A percentile compares a stretch with the other conserved stretches of the same genome.
Conservation (phyloP, 2,888 invertebrate species). For the Abrostola triplasia region DNA sequence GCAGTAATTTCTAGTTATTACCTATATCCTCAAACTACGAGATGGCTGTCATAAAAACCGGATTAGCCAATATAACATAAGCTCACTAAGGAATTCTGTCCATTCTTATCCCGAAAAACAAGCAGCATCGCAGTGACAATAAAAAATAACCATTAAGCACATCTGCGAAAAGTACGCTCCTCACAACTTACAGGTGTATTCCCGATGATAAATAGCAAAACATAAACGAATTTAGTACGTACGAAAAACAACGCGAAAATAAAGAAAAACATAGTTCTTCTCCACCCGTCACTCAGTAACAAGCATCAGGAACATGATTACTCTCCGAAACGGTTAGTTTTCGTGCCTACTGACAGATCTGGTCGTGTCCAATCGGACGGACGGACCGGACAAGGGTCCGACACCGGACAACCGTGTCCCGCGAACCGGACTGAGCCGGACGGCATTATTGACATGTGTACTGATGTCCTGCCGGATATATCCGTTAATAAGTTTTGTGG, state of each 20-base stretch:
- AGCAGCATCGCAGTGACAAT: no score
- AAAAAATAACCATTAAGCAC: no score
- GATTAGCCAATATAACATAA: no score
- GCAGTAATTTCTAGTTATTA: no score
- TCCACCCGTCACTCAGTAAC: slow-evolving; percentile 11
- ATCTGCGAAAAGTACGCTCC: background rate
- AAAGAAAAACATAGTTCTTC: slow-evolving; percentile 14
- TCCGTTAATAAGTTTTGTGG: slow-evolving; percentile 18
- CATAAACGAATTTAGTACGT: background rate
- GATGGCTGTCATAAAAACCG: no score
- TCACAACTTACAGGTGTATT: background rate
- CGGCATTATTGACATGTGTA: slow-evolving; percentile 48
- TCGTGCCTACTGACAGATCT: slow-evolving; percentile 46
- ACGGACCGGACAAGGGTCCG: slow-evolving; percentile 53
- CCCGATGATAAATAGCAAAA: background rate
- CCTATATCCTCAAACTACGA: no score
- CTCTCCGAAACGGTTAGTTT: slow-evolving; percentile 45
- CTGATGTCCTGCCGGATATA: slow-evolving; percentile 41
- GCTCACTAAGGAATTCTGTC: no score
- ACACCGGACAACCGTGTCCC: slow-evolving; percentile 26
- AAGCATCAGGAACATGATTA: slow-evolving; percentile 41
- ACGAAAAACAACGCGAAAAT: background rate
- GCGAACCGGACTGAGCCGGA: slow-evolving; percentile 36
- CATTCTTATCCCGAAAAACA: no score
- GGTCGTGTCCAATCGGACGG: slow-evolving; percentile 45